Conservation (phyloP, 2,888 invertebrate genomes). For the Petrolisthes cinctipes region DNA sequence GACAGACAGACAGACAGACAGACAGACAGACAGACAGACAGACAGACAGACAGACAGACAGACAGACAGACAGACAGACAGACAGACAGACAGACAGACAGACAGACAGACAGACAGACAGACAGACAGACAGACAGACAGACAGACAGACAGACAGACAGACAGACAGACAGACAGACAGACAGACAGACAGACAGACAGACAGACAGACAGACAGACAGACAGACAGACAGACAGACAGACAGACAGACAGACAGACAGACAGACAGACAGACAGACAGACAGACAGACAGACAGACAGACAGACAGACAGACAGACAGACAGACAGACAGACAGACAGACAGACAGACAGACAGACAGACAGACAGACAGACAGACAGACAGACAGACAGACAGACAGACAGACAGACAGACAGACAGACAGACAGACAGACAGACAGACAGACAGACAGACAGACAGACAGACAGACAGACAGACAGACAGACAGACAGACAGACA, state of each 20-base stretch:
- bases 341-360: constrained; percentile 20
- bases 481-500: constrained; percentile 28
- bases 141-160: constrained; percentile 24
- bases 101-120: constrained; percentile 33
- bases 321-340: constrained; percentile 1
- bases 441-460: constrained; percentile 28
- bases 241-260: constrained; percentile 28
- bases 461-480: constrained; percentile 25
- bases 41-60: constrained; percentile 18
- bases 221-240: constrained; percentile 14
- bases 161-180: constrained; percentile 14
- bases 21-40: constrained; percentile 22
- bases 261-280: constrained; percentile 22
- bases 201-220: neutral
- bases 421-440: constrained; percentile 26
- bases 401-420: constrained; percentile 25
- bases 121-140: constrained; percentile 27
- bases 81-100: constrained; percentile 28
- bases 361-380: constrained; percentile 28
- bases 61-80: constrained; percentile 26
- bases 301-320: neutral
- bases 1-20: constrained; percentile 22
- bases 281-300: constrained; percentile 9
- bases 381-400: constrained; percentile 10
- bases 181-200: neutral